These are phyloP conservation scores for Leistus spinibarbis DNA, from an alignment of 2,888 invertebrate genomes.

Conservation along the genomic window DNA sequence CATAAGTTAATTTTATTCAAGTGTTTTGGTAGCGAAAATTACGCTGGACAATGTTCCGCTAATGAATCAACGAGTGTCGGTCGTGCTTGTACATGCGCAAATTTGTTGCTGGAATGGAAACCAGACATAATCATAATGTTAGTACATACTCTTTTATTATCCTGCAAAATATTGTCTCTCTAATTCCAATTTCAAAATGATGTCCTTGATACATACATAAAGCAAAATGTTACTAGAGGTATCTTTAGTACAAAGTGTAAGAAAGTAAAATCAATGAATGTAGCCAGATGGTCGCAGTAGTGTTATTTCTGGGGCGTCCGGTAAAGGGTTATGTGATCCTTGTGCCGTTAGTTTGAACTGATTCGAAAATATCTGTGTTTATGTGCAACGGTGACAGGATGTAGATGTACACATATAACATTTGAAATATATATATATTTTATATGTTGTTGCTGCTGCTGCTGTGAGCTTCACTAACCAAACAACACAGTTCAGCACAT, in stretches of 20 bases:
- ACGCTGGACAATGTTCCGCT: neutral
- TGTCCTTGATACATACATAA: too few species aligned
- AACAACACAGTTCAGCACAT: neutral
- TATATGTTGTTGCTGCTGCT: neutral
- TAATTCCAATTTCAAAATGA: too few species aligned
- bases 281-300: neutral
- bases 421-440: neutral
- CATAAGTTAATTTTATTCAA: neutral
- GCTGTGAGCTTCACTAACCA: too few species aligned
- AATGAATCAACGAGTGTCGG: neutral
- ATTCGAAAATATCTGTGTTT: slow-evolving; percentile 8
- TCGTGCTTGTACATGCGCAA: neutral
- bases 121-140: neutral
- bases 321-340: neutral
- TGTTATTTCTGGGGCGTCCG: neutral
- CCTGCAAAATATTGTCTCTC: too few species aligned
- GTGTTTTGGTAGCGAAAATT: neutral
- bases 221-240: too few species aligned
- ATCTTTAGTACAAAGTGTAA: too few species aligned
- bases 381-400: slow-evolving; percentile 1
- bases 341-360: neutral
- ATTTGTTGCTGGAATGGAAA: neutral
- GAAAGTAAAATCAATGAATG: too few species aligned
- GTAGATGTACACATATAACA: neutral
- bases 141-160: too few species aligned